Evolutionary conservation across 2,797 vertebrate species (phyloP).

Genomic region (Bradypodion ventrale): DNA sequence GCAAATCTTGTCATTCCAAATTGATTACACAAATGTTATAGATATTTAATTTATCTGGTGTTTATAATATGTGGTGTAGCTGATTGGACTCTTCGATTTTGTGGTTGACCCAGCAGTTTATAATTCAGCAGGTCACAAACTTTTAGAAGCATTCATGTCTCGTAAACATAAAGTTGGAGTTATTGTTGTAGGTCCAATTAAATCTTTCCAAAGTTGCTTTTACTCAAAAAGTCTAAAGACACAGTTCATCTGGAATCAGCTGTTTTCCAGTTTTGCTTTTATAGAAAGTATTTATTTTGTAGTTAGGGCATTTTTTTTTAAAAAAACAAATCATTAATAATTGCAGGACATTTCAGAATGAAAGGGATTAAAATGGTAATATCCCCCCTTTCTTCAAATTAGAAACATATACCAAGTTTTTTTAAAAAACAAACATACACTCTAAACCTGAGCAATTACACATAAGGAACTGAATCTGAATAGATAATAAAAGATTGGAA

Average conservation of each 20-base stretch:
- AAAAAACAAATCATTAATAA: conserved; percentile 51
- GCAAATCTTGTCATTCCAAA: conserved; percentile 62
- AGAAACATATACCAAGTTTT: conserved; percentile 57
- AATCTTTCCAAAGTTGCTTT: conserved; percentile 60
- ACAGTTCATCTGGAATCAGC: conserved; percentile 62
- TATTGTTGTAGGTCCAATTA: conserved; percentile 63
- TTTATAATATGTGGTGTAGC: conserved; percentile 71
- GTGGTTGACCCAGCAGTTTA: conserved; percentile 65
- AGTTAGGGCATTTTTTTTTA: conserved; percentile 36
- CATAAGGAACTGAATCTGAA: conserved; percentile 62
- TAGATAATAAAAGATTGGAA: conserved; percentile 58
- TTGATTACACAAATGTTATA: conserved; percentile 65
- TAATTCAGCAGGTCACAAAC: conserved; percentile 67
- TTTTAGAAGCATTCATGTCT: conserved; percentile 53
- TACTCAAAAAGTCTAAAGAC: conserved; percentile 51
- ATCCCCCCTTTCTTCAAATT: conserved; percentile 42
- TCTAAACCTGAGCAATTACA: conserved; percentile 43
- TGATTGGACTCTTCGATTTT: conserved; percentile 63
- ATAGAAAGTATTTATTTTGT: conserved; percentile 45
- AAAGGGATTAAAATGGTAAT: conserved; percentile 60
- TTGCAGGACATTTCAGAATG: conserved; percentile 48
- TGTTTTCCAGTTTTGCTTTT: conserved; percentile 60
- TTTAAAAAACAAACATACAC: background rate
- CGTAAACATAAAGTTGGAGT: conserved; percentile 57
- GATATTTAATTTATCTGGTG: conserved; percentile 68